These are phyloP conservation scores for Hydrozoanthus tunicans DNA, from an alignment of 64 coral and sea anemone genomes.

Conservation along the genomic window DNA sequence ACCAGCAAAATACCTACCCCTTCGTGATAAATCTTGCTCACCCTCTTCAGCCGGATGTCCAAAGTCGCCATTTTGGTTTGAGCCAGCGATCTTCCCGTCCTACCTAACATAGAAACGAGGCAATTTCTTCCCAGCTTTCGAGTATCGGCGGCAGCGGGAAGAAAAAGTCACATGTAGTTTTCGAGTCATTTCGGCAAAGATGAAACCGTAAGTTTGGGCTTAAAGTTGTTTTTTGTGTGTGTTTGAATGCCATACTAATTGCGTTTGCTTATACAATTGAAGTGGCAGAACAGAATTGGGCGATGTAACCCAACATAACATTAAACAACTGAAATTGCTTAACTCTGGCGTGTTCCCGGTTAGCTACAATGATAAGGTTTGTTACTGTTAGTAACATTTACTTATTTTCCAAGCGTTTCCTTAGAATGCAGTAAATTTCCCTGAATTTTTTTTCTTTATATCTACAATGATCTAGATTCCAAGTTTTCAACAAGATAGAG, in stretches of 20 bases:
- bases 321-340: slow-evolving; percentile 95
- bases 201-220: slow-evolving; percentile 43
- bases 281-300: slow-evolving; percentile 91
- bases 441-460: not conserved
- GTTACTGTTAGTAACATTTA: not conserved
- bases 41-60: slow-evolving; percentile 43
- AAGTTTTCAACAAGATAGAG: not conserved
- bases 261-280: not conserved
- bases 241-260: not conserved
- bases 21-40: slow-evolving; percentile 47
- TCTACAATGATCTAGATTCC: not conserved
- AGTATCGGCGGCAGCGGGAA: slow-evolving; percentile 39
- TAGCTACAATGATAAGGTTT: slow-evolving; percentile 98
- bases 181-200: not conserved
- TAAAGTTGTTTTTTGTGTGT: not conserved
- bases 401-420: not conserved
- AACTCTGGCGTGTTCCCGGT: slow-evolving; percentile 99
- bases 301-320: slow-evolving; percentile 96
- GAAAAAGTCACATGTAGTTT: slow-evolving; percentile 36
- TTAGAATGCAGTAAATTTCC: not conserved
- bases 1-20: slow-evolving; percentile 16
- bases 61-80: slow-evolving; percentile 52
- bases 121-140: slow-evolving; percentile 1
- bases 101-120: slow-evolving; percentile 5
- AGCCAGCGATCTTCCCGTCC: not conserved